Evolutionary conservation across 2,888 invertebrate genomes (phyloP), one percentile per base, ranked within the genome.

Genomic region (Oscheius myriophilus): DNA sequence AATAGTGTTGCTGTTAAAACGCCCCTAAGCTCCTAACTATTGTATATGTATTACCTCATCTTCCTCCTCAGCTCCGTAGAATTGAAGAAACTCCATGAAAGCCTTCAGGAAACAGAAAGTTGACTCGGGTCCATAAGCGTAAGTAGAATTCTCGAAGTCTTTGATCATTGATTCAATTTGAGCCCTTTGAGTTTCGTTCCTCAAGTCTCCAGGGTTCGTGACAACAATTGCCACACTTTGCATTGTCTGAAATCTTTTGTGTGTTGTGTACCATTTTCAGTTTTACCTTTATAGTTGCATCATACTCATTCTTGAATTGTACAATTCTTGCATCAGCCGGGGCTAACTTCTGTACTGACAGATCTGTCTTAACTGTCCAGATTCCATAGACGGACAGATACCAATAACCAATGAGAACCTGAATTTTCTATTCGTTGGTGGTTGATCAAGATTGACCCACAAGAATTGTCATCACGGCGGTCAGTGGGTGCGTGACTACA

Each of bases 271-370:
- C 9, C 2, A 41, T 2, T 18, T 11, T 61, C n/a, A 16, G 26
- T 7, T 57, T 0, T 49, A 72, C 76, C 71, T 71, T 72, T 21
- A 76, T 69, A 26, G 71, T 72, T 21, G 51, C 25, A 43, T 81
- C 81, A 23, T 72, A 68, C 9, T 64, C 73, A 3, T 71, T 70
- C 63, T 77, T 78, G 75, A 80, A 81, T 26, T 70, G 62, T 14
- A 75, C 78, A 41, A 79, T 75, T 58, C 70, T 41, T 3, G 77
- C 67, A 9, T 73, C 62, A 23, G 68, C 67, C 16, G 75, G 70
- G 6, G 75, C 79, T 57, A 81, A 59, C 62, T 80, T 78, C 62
- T 81, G 81, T 39, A 81, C 73, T 6, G 78, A 70, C 16, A 81
- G 66, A 46, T 81, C 81, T 18, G 77, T 78, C 65, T 78, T 58